Conservation (phyloP, 1,140 invertebrate genomes). For the Anadara kagoshimensis region DNA sequence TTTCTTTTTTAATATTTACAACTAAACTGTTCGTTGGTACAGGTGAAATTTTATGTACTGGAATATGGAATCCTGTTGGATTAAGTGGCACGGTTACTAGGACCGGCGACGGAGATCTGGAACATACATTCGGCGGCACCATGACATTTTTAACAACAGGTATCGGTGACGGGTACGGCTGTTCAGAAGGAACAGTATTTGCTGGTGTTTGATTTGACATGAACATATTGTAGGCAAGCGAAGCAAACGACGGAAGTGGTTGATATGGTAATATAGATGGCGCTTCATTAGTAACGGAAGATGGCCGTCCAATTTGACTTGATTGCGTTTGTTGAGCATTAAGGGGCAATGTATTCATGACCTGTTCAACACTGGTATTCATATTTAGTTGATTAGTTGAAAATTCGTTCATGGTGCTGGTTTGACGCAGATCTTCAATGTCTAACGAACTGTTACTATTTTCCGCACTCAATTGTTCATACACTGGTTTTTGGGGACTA, state of each 20-base stretch:
- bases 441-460: too few species aligned
- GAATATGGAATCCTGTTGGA: background rate
- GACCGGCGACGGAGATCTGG: background rate
- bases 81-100: background rate
- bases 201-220: constrained; percentile 3
- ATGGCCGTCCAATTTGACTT: too few species aligned
- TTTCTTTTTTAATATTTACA: background rate
- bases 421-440: too few species aligned
- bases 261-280: constrained; percentile 18
- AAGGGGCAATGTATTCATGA: too few species aligned
- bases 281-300: too few species aligned
- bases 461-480: too few species aligned
- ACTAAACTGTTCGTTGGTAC: background rate
- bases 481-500: too few species aligned
- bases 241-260: constrained; percentile 36
- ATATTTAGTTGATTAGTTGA: too few species aligned
- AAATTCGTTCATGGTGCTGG: too few species aligned
- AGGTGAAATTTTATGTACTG: background rate
- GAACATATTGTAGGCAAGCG: constrained; percentile 33
- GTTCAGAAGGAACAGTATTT: background rate
- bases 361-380: too few species aligned
- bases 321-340: too few species aligned
- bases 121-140: background rate
- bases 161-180: background rate
- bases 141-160: background rate